Evolutionary conservation across 2,113 vertebrate species (phyloP), one percentile per base, ranked within the genome.

Genomic region (Anser cygnoides): DNA sequence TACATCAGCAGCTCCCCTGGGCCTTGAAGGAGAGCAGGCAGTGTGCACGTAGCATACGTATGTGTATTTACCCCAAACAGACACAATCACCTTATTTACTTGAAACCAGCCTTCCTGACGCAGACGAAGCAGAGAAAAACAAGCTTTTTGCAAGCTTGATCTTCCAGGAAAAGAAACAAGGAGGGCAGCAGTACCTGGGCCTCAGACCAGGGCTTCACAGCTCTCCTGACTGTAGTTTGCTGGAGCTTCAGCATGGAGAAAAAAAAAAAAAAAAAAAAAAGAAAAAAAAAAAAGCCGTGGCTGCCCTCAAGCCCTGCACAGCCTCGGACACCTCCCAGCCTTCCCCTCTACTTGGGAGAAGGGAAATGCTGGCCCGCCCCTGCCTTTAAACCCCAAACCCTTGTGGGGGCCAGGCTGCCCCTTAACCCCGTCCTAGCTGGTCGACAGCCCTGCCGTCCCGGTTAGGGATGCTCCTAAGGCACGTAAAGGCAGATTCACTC

Each of bases 331-430:
- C 0, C 43, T 21, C 57, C 19, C 33, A 6, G 1, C 23, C 3
- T 8, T 16, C 17, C 10, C 57, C 3, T 0, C 11, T 12, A 25
- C 50, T 33, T 10, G 26, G 20, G 29, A 73, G 3, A 6, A 3
- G 1, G 2, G 2, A n/a, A 6, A 5, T 28, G 1, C 2, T 0
- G 0, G 11, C 43, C 67, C 5, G 0, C 37, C 43, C 31, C 13
- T n/a, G 63, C 49, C 73, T 71, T 87, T 52, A 62, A 33, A 80
- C 3, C 5, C 50, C 31, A 17, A 57, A 70, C 29, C 13, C 54
- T 15, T 3, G 13, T 4, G 43, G 1, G 1, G 28, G 61, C 20
- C 29, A 17, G 21, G 49, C 21, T 12, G 43, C 61, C 50, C 39
- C 7, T 71, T 79, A 61, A 84, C 26, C 37, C 78, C 26, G n/a